Percentiles rank a stretch among this genome's conserved stretches.
Evolutionary conservation across 2,113 vertebrate genomes (phyloP).

Genomic region (Bujurquina vittata): DNA sequence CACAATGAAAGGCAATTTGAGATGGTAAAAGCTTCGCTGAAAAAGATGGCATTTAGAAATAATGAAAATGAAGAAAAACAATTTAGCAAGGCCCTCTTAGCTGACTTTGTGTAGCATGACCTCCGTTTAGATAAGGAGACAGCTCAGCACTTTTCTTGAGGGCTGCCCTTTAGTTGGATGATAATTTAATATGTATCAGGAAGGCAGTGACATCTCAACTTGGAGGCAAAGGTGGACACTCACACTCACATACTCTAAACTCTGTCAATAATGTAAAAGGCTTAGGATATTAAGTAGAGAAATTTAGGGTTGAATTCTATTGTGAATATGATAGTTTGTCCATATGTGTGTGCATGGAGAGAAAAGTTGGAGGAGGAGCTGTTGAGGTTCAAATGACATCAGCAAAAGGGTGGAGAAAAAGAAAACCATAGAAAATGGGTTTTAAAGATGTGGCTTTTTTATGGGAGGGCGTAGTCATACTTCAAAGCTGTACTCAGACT

Average conservation of each 20-base stretch:
- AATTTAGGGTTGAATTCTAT: not conserved
- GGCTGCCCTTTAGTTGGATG: conserved; percentile 50
- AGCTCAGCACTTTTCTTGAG: conserved; percentile 47
- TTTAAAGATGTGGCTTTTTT: conserved; percentile 45
- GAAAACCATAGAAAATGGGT: conserved; percentile 36
- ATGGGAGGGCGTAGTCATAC: conserved; percentile 44
- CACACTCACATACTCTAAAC: not conserved
- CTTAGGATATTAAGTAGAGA: not conserved
- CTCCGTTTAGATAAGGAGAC: conserved; percentile 43
- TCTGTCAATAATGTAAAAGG: not conserved
- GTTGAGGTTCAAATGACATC: conserved; percentile 46
- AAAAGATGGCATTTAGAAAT: conserved; percentile 55
- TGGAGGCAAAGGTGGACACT: not conserved
- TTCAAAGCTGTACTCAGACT: conserved; percentile 50
- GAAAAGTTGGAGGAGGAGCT: not conserved
- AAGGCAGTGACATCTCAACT: conserved; percentile 38
- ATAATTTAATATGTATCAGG: conserved; percentile 46
- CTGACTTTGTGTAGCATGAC: conserved; percentile 14
- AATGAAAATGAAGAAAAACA: conserved; percentile 51
- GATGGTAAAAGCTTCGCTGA: conserved; percentile 39
- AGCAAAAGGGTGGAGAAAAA: conserved; percentile 14
- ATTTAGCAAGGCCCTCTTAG: conserved; percentile 43
- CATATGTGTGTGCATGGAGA: not conserved
- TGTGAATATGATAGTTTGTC: conserved; percentile 10
- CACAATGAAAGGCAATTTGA: conserved; percentile 33